Evolutionary conservation across 2,797 vertebrate species (phyloP), one percentile per base, ranked within the genome.

Genomic region (Acanthurus leucopareius): DNA sequence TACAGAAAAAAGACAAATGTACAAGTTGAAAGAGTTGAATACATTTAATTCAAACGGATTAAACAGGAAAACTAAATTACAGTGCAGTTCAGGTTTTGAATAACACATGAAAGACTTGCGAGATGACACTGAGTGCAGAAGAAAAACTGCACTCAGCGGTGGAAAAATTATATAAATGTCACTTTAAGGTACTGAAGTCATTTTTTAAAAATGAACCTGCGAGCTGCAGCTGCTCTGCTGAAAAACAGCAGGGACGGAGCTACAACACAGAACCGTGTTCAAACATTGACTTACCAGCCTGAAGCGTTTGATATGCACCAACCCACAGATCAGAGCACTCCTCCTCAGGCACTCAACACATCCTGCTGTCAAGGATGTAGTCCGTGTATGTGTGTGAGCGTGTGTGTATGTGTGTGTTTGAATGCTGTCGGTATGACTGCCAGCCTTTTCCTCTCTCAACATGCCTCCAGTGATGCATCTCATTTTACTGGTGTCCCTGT

Each of bases 361-460:
- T 94, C 93, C 93, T 94, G 87, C 88, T 90, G 14, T 89, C 79
- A 86, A 93, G 92, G 93, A 94, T 94, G 86, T 90, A 52, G 72
- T 10, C 14, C 60, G 52, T 35, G 35, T n/a, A 53, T 25, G 52
- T 14, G 10, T 32, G 28, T 32, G 28, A 32, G 56, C 53, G 38
- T 62, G 70, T 62, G 40, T 40, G 49, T 53, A 22, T 35, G 61
- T 20, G 59, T 64, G 63, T 51, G 45, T 66, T 67, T 75, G 57
- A 73, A 40, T 35, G 65, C 25, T 40, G 28, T 25, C 10, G 47
- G 75, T 69, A 69, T 85, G 83, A 85, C 62, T 10, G 25, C 5
- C 45, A 63, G 45, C 20, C 32, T 51, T 57, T 84, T 83, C 66
- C 74, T 81, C 60, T 73, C 73, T 77, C 83, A 90, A 81, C 88